Evolutionary conservation across 2,888 invertebrate species (phyloP).

Genomic region (Electrophaes corylata): DNA sequence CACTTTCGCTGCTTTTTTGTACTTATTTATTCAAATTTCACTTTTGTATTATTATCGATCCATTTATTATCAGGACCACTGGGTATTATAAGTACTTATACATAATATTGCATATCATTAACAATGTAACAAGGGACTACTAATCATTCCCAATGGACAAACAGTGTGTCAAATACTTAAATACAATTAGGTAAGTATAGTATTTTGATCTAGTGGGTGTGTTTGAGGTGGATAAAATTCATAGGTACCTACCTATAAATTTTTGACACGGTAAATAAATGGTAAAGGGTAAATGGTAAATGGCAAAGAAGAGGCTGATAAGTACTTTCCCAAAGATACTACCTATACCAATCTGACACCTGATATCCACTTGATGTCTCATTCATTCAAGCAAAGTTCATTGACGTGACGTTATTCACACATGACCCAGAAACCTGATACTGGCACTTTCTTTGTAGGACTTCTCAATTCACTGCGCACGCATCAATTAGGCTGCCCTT

Average conservation of each 20-base stretch:
- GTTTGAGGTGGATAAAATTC: no score
- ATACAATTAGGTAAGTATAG: not conserved
- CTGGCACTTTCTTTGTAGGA: slow-evolving; percentile 76
- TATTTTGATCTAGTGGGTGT: not conserved
- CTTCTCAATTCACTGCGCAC: slow-evolving; percentile 69
- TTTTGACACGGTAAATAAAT: no score
- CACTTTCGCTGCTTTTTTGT: slow-evolving; percentile 79
- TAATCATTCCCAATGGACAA: slow-evolving; percentile 2
- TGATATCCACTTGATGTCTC: slow-evolving; percentile 56
- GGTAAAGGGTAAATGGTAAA: no score
- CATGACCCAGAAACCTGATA: slow-evolving; percentile 75
- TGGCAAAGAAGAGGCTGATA: no score
- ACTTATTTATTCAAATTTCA: slow-evolving; percentile 65
- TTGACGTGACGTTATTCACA: slow-evolving; percentile 71
- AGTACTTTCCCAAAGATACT: no score
- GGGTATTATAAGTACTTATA: slow-evolving; percentile 27
- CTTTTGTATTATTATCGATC: slow-evolving; percentile 62
- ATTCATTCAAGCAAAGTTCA: slow-evolving; percentile 65
- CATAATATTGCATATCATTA: slow-evolving; percentile 37
- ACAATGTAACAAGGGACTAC: slow-evolving; percentile 33
- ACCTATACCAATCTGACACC: slow-evolving; percentile 40
- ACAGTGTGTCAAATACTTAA: slow-evolving; percentile 7
- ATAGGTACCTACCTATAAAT: no score
- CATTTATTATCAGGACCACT: slow-evolving; percentile 19
- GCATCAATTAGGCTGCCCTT: slow-evolving; percentile 52